Conservation (phyloP, 2,113 vertebrate species). For the Siniperca chuatsi region DNA sequence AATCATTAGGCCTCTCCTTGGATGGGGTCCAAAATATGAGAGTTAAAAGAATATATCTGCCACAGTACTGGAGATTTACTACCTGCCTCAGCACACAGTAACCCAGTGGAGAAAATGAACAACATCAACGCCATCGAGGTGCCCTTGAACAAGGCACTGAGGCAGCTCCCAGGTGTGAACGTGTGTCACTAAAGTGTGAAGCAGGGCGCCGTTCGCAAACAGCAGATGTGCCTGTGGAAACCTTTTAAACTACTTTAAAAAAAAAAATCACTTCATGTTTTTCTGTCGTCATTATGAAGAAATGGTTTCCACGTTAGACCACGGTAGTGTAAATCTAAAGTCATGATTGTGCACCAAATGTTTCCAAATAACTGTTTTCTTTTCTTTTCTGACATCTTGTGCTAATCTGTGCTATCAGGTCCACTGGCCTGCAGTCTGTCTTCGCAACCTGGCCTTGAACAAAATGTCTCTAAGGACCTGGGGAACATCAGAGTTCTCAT, state of each 20-base stretch:
- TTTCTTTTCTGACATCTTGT: conserved; percentile 38
- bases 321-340: neutral
- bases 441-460: conserved; percentile 77
- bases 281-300: neutral
- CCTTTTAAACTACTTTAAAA: neutral
- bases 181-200: conserved; percentile 64
- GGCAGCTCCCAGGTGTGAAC: conserved; percentile 67
- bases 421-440: conserved; percentile 60
- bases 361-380: neutral
- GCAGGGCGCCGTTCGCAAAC: conserved; percentile 44
- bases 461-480: conserved; percentile 77
- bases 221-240: conserved; percentile 46
- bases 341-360: neutral
- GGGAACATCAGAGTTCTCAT: conserved; percentile 76
- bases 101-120: conserved; percentile 59
- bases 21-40: conserved; percentile 56
- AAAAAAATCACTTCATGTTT: neutral
- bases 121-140: conserved; percentile 50
- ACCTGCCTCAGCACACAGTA: conserved; percentile 44
- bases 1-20: conserved; percentile 60
- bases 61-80: conserved; percentile 50
- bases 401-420: conserved; percentile 75
- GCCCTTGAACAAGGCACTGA: conserved; percentile 60
- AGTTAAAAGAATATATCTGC: conserved; percentile 70
- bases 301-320: neutral